These are phyloP conservation scores for Polypterus senegalus DNA, from an alignment of 2,113 vertebrate species.

Conservation along the genomic window DNA sequence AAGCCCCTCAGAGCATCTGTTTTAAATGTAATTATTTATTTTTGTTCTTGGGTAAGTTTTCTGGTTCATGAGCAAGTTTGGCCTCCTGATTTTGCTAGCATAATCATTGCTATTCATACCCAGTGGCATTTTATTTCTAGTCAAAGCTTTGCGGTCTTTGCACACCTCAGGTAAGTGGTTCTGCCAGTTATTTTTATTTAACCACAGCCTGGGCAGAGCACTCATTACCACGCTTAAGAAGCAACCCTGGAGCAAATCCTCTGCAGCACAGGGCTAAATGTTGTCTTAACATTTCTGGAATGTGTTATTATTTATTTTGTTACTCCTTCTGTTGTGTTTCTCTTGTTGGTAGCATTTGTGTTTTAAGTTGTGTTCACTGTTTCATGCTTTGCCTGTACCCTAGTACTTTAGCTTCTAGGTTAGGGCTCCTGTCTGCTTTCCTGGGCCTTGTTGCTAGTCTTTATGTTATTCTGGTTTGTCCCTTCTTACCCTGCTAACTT, in stretches of 20 bases:
- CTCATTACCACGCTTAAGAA: not conserved
- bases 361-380: conserved; percentile 62
- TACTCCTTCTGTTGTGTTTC: not conserved
- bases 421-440: conserved; percentile 99
- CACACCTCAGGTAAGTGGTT: conserved; percentile 19
- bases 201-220: too few species aligned
- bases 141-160: too few species aligned
- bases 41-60: too few species aligned
- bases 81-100: too few species aligned
- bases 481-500: conserved; percentile 99
- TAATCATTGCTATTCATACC: too few species aligned
- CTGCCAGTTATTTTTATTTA: conserved; percentile 11
- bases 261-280: conserved; percentile 42
- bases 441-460: conserved; percentile 99
- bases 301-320: not conserved
- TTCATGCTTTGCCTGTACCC: conserved; percentile 97
- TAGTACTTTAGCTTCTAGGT: conserved; percentile 91
- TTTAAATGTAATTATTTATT: too few species aligned
- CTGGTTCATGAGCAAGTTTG: too few species aligned
- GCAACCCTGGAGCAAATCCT: conserved; percentile 24
- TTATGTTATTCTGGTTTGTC: conserved; percentile 99
- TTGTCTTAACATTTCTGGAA: conserved; percentile 23
- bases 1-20: too few species aligned
- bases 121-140: too few species aligned
- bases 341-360: conserved; percentile 56